Evolutionary conservation across 2,113 vertebrate species (phyloP).

Genomic region (Sinocyclocheilus rhinocerous): DNA sequence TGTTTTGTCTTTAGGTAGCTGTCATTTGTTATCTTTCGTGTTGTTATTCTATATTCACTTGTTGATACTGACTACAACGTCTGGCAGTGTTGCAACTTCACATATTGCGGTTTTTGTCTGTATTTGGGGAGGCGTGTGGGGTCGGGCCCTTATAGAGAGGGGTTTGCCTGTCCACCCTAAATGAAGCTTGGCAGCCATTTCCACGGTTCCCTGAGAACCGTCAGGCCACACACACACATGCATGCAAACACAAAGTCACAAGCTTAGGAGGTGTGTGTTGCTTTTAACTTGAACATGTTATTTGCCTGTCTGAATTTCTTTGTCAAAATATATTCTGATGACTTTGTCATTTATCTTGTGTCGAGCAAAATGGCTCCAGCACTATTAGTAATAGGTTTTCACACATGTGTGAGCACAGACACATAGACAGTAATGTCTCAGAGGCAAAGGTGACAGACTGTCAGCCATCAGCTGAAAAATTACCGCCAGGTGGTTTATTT

Average conservation of each 20-base stretch:
- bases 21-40: background rate
- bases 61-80: background rate
- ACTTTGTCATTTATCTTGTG: constrained; percentile 22
- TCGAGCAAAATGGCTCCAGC: constrained; percentile 33
- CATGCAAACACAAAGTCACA: constrained; percentile 37
- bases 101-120: constrained; percentile 2
- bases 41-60: background rate
- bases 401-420: constrained; percentile 40
- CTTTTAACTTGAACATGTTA: constrained; percentile 41
- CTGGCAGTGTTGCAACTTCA: background rate
- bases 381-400: constrained; percentile 25
- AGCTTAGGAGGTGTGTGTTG: constrained; percentile 46
- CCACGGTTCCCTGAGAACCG: constrained; percentile 39
- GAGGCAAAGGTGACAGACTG: constrained; percentile 18
- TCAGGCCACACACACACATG: constrained; percentile 43
- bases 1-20: background rate
- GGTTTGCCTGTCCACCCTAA: constrained; percentile 51
- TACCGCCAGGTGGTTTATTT: constrained; percentile 16
- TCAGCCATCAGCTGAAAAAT: background rate
- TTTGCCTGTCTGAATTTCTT: constrained; percentile 35
- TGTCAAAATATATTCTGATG: constrained; percentile 39
- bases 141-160: background rate
- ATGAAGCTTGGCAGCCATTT: constrained; percentile 47
- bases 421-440: constrained; percentile 34
- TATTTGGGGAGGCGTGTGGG: background rate